Base-by-base conservation (phyloP, 2,113 vertebrate genomes). In the Dicrurus megarhynchus region DNA sequence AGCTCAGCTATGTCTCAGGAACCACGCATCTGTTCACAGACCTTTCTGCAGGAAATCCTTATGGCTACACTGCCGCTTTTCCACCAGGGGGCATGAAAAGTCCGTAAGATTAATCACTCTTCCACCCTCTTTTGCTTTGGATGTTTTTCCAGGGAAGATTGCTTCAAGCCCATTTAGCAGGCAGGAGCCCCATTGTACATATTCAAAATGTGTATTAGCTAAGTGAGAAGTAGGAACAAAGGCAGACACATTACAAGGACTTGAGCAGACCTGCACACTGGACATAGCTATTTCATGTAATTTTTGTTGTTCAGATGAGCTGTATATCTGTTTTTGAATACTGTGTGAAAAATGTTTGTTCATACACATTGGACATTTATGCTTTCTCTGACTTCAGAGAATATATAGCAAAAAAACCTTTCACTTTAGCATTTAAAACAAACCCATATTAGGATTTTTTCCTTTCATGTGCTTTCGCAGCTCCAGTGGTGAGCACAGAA, bases 71-170 rank as follows among this genome's bases (percentile, higher is more conserved):
- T 35, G 56, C n/a, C 21, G 4, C 8, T 63, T 26, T 52, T 61
- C 97, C 98, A 98, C 92, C 76, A 98, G 98, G 95, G 97, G 98
- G 98, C 97, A 95, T 30, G 46, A 85, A 75, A 84, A 88, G 93
- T 50, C 95, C 92, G 27, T 84, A 56, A 67, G 81, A 96, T 84
- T 52, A 63, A 59, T 47, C 46, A 24, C 24, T 41, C 28, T 50
- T 42, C 39, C 32, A 50, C 30, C 4, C 17, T 50, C 12, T 15
- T 59, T 77, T 41, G 4, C 55, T 33, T 41, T 27, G 76, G 28
- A 9, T 76, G n/a, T 17, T 70, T 73, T 74, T 73, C 80, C 87
- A 55, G 27, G 8, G 46, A 79, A 76, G 52, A 26, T 42, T 47
- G 23, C 61, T 91, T 59, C 59, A 49, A 90, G 59, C 6, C 20